phyloP scores from a whole-genome alignment of 2,113 vertebrate genomes.

The Etia nguti region DNA sequence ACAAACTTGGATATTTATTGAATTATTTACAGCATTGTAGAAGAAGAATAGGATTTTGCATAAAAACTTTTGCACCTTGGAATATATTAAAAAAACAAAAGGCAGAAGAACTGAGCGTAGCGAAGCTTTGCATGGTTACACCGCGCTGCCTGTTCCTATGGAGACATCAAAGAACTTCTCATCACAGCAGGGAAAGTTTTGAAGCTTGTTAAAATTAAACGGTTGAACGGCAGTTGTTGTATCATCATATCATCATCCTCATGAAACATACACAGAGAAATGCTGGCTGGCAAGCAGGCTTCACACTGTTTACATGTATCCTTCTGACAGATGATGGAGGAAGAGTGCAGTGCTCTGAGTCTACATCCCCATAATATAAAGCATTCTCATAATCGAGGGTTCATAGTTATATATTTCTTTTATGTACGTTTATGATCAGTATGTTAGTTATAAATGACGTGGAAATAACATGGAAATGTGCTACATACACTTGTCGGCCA shows the following conservation, averaged over 20 bases:
- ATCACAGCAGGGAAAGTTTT: constrained; percentile 18
- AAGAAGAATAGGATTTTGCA: not conserved
- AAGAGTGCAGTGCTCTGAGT: not conserved
- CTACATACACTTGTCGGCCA: not conserved
- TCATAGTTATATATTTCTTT: not conserved
- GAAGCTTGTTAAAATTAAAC: constrained; percentile 14
- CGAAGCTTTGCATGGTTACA: not conserved
- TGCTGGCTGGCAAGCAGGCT: not conserved
- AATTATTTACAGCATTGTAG: not conserved
- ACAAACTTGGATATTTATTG: not conserved
- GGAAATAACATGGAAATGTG: not conserved
- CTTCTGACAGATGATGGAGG: constrained; percentile 7
- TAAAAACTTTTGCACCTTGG: not conserved
- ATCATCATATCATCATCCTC: constrained; percentile 51
- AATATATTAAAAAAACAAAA: not conserved
- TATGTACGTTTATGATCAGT: not conserved
- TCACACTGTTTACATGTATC: not conserved
- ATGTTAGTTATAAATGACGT: not conserved
- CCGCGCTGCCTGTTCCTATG: not conserved
- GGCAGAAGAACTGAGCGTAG: not conserved
- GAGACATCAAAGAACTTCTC: constrained; percentile 39
- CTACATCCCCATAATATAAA: not conserved
- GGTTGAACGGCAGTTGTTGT: constrained; percentile 23
- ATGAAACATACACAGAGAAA: constrained; percentile 32
- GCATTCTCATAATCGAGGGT: not conserved